Conservation (phyloP, 1,140 invertebrate species). For the Cherax destructor region DNA sequence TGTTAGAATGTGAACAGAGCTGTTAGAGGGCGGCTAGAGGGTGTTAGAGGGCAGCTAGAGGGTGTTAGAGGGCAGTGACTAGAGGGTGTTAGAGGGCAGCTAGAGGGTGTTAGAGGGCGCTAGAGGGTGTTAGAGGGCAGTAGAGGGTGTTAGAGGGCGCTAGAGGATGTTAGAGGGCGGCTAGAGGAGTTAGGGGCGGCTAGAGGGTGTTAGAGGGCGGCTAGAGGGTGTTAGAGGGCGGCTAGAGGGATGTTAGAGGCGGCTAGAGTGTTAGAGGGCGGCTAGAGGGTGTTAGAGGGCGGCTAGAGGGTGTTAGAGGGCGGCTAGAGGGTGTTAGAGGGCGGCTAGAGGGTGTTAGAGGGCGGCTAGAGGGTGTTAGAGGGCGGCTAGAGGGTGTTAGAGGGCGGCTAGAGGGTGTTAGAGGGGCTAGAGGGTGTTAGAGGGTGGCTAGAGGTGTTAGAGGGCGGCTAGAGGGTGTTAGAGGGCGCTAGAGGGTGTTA, state of each 20-base stretch:
- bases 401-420: too few species aligned
- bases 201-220: too few species aligned
- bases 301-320: neutral
- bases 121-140: too few species aligned
- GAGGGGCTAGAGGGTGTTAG: neutral
- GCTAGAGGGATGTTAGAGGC: neutral
- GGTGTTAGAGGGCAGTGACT: neutral
- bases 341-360: conserved; percentile 4
- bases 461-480: neutral
- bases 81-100: too few species aligned
- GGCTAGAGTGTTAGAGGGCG: neutral
- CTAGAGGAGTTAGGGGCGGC: too few species aligned
- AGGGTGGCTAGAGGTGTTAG: too few species aligned
- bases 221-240: neutral
- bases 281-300: neutral
- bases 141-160: too few species aligned
- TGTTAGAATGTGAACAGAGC: neutral
- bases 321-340: neutral
- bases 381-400: too few species aligned
- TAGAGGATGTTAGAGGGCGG: too few species aligned
- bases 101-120: neutral
- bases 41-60: neutral
- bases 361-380: neutral
- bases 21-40: neutral
- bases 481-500: neutral